These are phyloP conservation scores for Aphodius granarius DNA, from an alignment of 2,888 invertebrate genomes.

Conservation along the genomic window DNA sequence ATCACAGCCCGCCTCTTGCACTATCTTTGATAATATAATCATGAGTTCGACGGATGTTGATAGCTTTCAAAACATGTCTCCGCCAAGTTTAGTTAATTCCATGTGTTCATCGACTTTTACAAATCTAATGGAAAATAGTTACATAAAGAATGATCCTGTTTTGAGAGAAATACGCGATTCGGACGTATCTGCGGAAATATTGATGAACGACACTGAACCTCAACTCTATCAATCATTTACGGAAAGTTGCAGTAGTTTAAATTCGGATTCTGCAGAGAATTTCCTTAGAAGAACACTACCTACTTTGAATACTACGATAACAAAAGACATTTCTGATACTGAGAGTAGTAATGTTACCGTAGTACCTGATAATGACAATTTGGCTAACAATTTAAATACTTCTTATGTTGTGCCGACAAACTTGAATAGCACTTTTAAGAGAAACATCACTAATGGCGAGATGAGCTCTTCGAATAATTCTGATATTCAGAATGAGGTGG, in stretches of 20 bases:
- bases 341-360: constrained; percentile 24
- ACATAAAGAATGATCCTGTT: constrained; percentile 51
- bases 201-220: constrained; percentile 47
- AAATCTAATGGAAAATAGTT: constrained; percentile 53
- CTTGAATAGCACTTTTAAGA: constrained; percentile 26
- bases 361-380: constrained; percentile 7
- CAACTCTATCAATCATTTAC: constrained; percentile 48
- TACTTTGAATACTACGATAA: constrained; percentile 28
- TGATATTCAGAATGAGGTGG: constrained; percentile 20
- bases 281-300: constrained; percentile 45
- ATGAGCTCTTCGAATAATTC: constrained; percentile 27
- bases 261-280: constrained; percentile 48
- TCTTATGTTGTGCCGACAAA: constrained; percentile 20
- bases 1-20: constrained; percentile 44
- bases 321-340: constrained; percentile 26
- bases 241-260: constrained; percentile 49
- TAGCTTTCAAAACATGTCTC: constrained; percentile 56
- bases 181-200: constrained; percentile 44
- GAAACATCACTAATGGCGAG: constrained; percentile 25
- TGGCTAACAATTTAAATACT: constrained; percentile 21
- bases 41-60: constrained; percentile 55
- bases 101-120: constrained; percentile 54
- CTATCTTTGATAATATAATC: constrained; percentile 49
- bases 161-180: constrained; percentile 51
- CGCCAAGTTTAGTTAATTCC: constrained; percentile 64